Evolutionary conservation across 2,797 vertebrate genomes (phyloP).

Genomic region (Protonibea diacanthus): DNA sequence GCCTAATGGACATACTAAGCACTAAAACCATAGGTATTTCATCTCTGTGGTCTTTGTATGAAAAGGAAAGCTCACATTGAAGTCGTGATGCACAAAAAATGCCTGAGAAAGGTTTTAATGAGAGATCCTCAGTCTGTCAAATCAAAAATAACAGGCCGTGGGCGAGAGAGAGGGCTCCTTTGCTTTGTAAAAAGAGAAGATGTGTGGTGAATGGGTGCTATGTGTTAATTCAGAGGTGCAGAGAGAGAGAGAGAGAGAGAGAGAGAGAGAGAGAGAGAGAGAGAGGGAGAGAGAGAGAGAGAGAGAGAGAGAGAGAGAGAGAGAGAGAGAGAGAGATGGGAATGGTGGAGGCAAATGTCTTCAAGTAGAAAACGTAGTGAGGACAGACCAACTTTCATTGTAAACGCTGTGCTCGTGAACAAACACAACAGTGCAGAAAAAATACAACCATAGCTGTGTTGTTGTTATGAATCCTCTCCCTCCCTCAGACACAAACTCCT

Average conservation of each 20-base stretch:
- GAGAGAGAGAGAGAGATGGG: conserved; percentile 7
- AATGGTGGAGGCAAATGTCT: conserved; percentile 29
- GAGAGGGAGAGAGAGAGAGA: conserved; percentile 8
- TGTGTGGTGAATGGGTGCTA: conserved; percentile 23
- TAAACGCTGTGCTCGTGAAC: not conserved
- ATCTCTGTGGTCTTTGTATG: not conserved
- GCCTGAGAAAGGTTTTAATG: conserved; percentile 8
- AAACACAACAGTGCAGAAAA: not conserved
- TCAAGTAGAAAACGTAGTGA: not conserved
- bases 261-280: conserved; percentile 10
- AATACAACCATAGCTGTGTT: conserved; percentile 6
- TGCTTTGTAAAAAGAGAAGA: conserved; percentile 32
- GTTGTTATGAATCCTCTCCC: not conserved
- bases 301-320: conserved; percentile 4
- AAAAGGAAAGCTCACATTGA: conserved; percentile 9
- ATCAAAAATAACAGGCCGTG: conserved; percentile 15
- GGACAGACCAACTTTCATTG: conserved; percentile 6
- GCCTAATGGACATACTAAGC: not conserved
- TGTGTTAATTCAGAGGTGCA: conserved; percentile 35
- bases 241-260: conserved; percentile 11
- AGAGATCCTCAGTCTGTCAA: conserved; percentile 6
- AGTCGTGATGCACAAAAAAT: conserved; percentile 12
- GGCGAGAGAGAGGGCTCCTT: not conserved
- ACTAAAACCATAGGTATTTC: not conserved
- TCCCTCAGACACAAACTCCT: conserved; percentile 17